These are phyloP conservation scores for Melierax canorus DNA, from an alignment of 2,113 vertebrate genomes.

Conservation along the genomic window DNA sequence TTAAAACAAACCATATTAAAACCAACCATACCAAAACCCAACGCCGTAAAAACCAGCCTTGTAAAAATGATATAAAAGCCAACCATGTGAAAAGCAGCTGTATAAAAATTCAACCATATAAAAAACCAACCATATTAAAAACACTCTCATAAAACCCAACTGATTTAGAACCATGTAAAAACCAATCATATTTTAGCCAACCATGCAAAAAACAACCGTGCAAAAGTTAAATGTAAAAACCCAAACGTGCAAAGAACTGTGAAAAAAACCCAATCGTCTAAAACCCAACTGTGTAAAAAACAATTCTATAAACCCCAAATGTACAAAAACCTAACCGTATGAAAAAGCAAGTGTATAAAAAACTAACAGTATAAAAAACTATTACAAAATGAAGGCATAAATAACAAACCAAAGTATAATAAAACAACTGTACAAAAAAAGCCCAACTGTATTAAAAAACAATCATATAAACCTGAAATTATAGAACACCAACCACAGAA, in stretches of 20 bases:
- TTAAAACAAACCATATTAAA: not conserved
- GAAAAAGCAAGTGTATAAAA: not conserved
- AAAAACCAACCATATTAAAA: not conserved
- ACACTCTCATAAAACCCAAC: not conserved
- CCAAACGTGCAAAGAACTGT: fast-evolving
- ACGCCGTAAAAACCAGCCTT: not conserved
- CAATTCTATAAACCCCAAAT: not conserved
- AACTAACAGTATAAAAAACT: not conserved
- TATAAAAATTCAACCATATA: not conserved
- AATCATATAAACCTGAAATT: not conserved
- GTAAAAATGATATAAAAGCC: not conserved
- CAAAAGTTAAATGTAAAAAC: not conserved
- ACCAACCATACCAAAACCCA: not conserved
- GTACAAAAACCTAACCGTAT: not conserved
- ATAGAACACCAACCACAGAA: not conserved
- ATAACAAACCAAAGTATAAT: not conserved
- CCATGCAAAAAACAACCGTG: not conserved
- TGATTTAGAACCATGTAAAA: not conserved
- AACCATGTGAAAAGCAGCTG: not conserved
- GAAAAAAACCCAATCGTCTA: not conserved
- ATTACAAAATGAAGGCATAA: not conserved
- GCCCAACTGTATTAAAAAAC: not conserved
- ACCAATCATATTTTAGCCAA: not conserved
- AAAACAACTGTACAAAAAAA: not conserved
- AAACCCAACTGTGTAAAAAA: not conserved